A percentile compares a stretch with the other conserved stretches of the same genome.
Conservation (phyloP, 2,113 vertebrate genomes). For the Menura novaehollandiae region DNA sequence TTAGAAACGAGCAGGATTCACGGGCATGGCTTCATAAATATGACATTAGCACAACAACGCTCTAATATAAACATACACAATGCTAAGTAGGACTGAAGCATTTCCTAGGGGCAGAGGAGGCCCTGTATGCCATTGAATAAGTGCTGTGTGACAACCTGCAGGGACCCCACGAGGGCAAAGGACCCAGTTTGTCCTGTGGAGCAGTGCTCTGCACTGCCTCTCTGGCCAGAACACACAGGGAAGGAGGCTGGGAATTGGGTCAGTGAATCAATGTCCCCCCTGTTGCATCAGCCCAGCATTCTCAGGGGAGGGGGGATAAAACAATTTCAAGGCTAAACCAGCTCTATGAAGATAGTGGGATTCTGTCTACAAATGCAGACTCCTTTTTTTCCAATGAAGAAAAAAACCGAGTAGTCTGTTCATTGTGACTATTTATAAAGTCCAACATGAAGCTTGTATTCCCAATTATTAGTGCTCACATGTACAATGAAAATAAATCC, state of each 20-base stretch:
- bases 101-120: neutral
- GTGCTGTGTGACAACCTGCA: neutral
- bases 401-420: neutral
- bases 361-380: neutral
- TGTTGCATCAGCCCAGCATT: neutral
- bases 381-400: neutral
- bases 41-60: neutral
- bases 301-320: neutral
- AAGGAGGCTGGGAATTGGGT: neutral
- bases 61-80: neutral
- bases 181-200: neutral
- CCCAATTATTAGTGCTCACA: neutral
- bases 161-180: neutral
- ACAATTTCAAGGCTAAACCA: neutral
- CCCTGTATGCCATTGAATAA: neutral
- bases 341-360: neutral
- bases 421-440: neutral
- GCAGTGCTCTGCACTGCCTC: neutral
- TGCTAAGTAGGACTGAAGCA: neutral
- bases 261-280: neutral
- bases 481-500: neutral
- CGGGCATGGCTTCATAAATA: neutral
- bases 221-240: rapidly evolving
- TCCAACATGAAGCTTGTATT: neutral
- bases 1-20: neutral